A percentile compares a stretch with the other conserved stretches of the same genome.
phyloP scores from a whole-genome alignment of 2,113 vertebrate genomes.

The Aspidoscelis tigris region DNA sequence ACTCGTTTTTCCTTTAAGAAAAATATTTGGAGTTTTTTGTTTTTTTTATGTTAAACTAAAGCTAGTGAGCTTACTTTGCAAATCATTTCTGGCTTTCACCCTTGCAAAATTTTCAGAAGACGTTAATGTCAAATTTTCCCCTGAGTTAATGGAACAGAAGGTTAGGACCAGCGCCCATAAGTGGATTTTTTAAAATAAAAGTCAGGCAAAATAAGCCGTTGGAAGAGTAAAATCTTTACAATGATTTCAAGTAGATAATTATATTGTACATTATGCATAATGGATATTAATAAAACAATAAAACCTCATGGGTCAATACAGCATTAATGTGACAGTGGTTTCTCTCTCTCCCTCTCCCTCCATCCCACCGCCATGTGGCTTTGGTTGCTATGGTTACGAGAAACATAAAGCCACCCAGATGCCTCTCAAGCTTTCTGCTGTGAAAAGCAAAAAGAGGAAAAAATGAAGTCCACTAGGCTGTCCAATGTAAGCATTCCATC shows the following conservation, averaged over 20 bases:
- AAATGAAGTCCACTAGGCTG: background rate
- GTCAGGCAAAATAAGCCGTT: background rate
- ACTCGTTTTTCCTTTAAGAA: constrained; percentile 9
- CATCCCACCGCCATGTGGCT: constrained; percentile 20
- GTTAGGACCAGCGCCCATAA: background rate
- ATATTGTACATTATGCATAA: background rate
- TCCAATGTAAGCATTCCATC: constrained; percentile 20
- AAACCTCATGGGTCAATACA: constrained; percentile 32
- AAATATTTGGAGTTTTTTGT: background rate
- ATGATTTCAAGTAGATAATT: background rate
- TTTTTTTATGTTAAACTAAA: background rate
- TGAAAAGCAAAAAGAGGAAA: background rate
- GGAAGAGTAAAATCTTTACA: background rate
- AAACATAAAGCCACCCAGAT: constrained; percentile 30
- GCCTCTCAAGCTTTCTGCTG: constrained; percentile 1
- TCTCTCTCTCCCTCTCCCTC: background rate
- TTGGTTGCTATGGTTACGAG: constrained; percentile 45
- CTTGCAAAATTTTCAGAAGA: background rate
- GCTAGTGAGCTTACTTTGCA: background rate
- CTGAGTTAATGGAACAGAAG: constrained; percentile 1
- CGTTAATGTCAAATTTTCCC: background rate
- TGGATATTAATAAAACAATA: background rate
- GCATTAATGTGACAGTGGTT: background rate
- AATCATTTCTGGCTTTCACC: background rate
- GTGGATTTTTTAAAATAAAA: background rate